Conservation (phyloP, 2,113 vertebrate species). For the Leptobrachium ailaonicum region DNA sequence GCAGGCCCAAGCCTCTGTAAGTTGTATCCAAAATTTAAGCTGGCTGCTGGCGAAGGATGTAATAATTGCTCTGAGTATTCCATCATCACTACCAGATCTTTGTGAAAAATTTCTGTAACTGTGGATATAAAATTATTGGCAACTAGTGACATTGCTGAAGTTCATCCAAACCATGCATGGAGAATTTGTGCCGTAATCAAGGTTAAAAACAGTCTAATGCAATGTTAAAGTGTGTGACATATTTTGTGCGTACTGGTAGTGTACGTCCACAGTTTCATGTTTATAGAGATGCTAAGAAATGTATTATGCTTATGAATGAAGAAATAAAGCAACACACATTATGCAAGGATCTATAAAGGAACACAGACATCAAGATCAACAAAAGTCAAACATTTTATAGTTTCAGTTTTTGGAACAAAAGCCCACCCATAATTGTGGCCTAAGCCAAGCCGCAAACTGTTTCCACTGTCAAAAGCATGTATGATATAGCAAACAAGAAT, state of each 20-base stretch:
- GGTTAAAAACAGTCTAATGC: no score
- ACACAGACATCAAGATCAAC: not conserved
- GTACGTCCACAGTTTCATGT: not conserved
- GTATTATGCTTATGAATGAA: not conserved
- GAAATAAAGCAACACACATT: conserved; percentile 1
- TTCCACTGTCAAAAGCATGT: not conserved
- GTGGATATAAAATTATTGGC: not conserved
- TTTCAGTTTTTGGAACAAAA: not conserved
- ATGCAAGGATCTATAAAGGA: not conserved
- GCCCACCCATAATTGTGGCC: not conserved
- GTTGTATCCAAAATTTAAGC: no score
- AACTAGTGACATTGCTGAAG: not conserved
- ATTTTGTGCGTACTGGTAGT: not conserved
- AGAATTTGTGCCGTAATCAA: no score
- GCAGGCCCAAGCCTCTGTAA: no score
- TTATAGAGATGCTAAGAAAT: not conserved
- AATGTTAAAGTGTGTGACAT: not conserved
- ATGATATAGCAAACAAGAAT: not conserved
- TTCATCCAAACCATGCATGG: not conserved
- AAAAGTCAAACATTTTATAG: not conserved
- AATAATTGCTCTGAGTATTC: not conserved
- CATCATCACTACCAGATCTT: not conserved
- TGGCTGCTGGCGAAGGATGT: not conserved
- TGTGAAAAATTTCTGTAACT: not conserved
- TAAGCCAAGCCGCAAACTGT: not conserved